Base-by-base conservation (phyloP, 2,888 invertebrate genomes). In the Beris morrisii region DNA sequence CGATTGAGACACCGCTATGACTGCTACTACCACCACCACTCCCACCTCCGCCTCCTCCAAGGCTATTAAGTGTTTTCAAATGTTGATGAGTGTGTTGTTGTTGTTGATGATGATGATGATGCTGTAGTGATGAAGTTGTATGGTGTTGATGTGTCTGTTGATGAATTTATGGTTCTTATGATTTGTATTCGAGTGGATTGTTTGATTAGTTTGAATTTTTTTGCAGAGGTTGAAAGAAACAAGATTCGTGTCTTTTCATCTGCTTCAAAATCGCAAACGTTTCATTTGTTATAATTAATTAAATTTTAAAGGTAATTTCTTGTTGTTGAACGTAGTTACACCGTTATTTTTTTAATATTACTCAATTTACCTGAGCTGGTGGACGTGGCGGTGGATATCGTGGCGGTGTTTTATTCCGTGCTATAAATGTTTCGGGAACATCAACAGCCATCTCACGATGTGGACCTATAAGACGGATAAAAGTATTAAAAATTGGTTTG, bases 401-500 rank as follows among this genome's bases (percentile, higher is more conserved):
- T 46, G 95, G 95, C 52, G 94, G 93, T 71, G 93, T 93, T 83
- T 95, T 95, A 82, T 91, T 91, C 76, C 91, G 85, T 73, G 91
- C 93, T 77, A 94, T 89, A 84, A 95, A 95, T 75, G 90, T 91
- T 80, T 95, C 95, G 77, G 97, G 97, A 76, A 96, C 96, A 84
- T 97, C 97, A 81, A 97, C 96, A 79, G 97, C 95, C 93, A 97
- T 95, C 88, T 97, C 97, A 79, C 97, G 90, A 86, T 96, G 96
- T 77, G 93, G 93, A 81, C 91, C 91, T 85, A 82, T 28, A 0
- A 52, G 12, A 65, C 28, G 5, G 15, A 66, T 48, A 65, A 31
- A 63, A 28, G 45, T 6, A 56, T 22, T 56, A n/a, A 11, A 46
- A 54, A 30, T 44, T 44, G 28, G 4, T 54, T 12, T 15, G 22